These are phyloP conservation scores for Sebastes variabilis DNA, from an alignment of 2,797 vertebrate genomes.

Conservation along the genomic window DNA sequence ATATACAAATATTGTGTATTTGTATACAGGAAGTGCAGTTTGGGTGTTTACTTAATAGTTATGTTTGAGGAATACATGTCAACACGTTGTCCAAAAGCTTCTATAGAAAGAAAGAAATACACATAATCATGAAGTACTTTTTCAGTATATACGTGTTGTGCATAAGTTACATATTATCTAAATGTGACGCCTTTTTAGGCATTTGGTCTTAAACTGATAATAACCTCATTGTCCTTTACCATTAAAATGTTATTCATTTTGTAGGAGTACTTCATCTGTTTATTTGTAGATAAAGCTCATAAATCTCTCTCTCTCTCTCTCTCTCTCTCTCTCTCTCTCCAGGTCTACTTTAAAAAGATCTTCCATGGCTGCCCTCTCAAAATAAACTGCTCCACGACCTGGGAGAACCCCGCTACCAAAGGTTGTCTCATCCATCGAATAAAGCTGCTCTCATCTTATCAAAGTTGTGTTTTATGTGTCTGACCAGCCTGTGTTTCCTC, in stretches of 20 bases:
- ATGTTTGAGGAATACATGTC: background rate
- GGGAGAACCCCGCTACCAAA: slow-evolving; percentile 86
- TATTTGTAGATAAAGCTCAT: background rate
- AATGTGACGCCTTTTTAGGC: background rate
- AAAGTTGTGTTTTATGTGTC: background rate
- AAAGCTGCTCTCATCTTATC: fast-evolving
- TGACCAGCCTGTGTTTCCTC: slow-evolving; percentile 4
- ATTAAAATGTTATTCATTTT: background rate
- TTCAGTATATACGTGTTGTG: background rate
- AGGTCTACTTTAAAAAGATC: slow-evolving; percentile 88
- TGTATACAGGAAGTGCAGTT: background rate
- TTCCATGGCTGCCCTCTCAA: slow-evolving; percentile 91
- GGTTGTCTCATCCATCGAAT: slow-evolving; percentile 64
- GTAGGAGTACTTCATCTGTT: background rate
- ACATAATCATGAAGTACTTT: background rate
- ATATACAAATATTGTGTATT: background rate
- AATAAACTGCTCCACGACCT: slow-evolving; percentile 85
- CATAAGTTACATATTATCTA: fast-evolving
- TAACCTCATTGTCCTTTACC: background rate
- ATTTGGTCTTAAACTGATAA: background rate
- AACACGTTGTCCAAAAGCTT: background rate
- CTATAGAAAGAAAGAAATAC: background rate
- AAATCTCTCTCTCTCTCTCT: too few relatives aligned
- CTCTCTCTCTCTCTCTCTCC: background rate
- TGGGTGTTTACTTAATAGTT: background rate